Conservation (phyloP, 2,888 invertebrate species). For the Eubasilissa splendida region DNA sequence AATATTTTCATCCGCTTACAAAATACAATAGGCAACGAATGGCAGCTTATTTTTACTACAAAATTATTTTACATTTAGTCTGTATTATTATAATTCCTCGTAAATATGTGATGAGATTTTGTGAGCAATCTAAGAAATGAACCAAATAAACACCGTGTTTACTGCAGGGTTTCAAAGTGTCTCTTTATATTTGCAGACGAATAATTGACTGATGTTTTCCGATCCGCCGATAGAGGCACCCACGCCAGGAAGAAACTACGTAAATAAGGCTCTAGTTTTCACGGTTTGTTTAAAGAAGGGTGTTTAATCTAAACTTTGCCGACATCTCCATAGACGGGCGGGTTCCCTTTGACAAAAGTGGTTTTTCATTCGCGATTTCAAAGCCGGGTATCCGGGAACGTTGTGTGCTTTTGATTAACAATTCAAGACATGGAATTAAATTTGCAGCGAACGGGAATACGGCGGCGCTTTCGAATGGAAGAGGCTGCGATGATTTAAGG, state of each 20-base stretch:
- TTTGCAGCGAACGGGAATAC: conserved; percentile 1
- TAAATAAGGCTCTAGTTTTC: neutral
- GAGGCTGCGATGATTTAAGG: conserved; percentile 9
- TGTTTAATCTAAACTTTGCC: conserved; percentile 14
- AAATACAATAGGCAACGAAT: too few relatives aligned
- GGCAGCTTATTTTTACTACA: too few relatives aligned
- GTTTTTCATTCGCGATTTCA: neutral
- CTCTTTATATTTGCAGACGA: neutral
- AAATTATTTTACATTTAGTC: too few relatives aligned
- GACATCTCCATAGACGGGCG: neutral
- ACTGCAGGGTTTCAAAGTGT: neutral
- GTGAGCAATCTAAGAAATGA: neutral
- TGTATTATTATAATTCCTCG: too few relatives aligned
- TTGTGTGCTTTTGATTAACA: conserved; percentile 14
- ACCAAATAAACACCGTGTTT: neutral
- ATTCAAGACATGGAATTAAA: conserved; percentile 18
- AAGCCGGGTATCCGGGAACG: conserved; percentile 2
- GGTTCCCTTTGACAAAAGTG: conserved; percentile 2
- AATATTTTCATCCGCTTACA: too few relatives aligned
- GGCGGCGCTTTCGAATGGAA: neutral
- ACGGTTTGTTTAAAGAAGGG: neutral
- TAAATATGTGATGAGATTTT: neutral
- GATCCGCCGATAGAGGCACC: neutral
- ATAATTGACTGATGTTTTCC: neutral
- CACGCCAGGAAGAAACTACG: neutral